Conservation (phyloP, 2,888 invertebrate genomes). For the Heliconius ismenius region DNA sequence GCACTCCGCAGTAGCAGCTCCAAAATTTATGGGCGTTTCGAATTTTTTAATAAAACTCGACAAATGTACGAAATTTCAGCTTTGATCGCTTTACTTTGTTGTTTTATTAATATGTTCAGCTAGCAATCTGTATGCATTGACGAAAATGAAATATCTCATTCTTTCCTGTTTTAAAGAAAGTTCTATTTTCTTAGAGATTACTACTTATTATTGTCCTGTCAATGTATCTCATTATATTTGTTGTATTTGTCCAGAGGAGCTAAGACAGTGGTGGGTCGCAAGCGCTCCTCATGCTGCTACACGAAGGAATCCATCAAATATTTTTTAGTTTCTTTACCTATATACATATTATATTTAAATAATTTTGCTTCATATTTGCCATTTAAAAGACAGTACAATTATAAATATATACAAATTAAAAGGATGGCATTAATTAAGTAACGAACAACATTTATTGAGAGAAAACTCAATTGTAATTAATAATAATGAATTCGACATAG, state of each 20-base stretch:
- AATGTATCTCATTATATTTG: no score
- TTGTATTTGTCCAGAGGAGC: no score
- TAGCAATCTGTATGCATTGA: no score
- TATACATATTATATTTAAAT: no score
- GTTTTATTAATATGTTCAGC: constrained; percentile 35
- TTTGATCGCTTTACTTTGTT: constrained; percentile 41
- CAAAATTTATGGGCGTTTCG: constrained; percentile 49
- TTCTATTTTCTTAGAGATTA: not conserved
- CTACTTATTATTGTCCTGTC: not conserved
- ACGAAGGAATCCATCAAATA: no score
- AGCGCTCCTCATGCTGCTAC: no score
- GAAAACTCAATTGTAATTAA: constrained; percentile 20
- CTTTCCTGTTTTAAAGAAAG: no score
- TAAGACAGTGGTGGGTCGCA: no score
- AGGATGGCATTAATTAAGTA: not conserved
- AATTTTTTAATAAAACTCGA: constrained; percentile 55
- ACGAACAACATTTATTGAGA: constrained; percentile 20
- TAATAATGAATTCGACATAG: constrained; percentile 10
- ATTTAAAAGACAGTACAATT: not conserved
- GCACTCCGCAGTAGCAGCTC: constrained; percentile 22
- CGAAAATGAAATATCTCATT: no score
- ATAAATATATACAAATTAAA: not conserved
- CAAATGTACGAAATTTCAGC: constrained; percentile 47
- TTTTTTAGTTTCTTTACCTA: no score
- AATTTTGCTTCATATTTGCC: no score